Base-by-base conservation (phyloP, 37 sponge, comb jelly and placozoan genomes). In the Corticium candelabrum region DNA sequence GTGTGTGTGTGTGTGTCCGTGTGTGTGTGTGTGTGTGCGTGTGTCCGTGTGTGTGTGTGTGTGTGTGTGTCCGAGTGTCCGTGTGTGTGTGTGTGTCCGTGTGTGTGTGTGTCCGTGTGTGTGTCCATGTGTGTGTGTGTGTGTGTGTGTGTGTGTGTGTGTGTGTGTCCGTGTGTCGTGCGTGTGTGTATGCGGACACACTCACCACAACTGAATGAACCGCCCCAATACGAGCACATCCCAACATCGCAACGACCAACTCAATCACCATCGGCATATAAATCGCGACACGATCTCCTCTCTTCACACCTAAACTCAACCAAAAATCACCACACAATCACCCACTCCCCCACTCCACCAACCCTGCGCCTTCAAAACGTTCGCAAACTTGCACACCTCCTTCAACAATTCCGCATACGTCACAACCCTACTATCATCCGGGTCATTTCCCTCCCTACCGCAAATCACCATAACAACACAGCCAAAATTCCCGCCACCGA, bases 221-320 rank as follows among this genome's bases (percentile, higher is more conserved):
- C 68, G 96, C 96, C 78, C 96, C 96, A 37, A 95, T 88, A 1
- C 96, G 69, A n/a, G 96, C 90, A 89, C 96, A 95, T 62, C 90
- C 96, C 74, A 95, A 67, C 90, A 95, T 91, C 81, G 93, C 73
- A 35, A 92, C 86, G 27, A 85, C 84, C 29, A 84, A 78, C 56
- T 90, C 78, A 77, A 92, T 83, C 11, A 83, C 82, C 89, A 91
- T 91, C 15, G 96, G 89, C 87, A 95, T 85, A 67, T 95, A 95
- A 71, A 95, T 86, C 68, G 90, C 92, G 43, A 95, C 96, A 5
- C 92, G 74, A 67, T 95, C 96, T 56, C 96, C 96, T 40, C 90
- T 91, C 87, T 80, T 86, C 74, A 95, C 89, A 31, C 96, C 92
- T 43, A 43, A 5, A 43, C 56, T 27, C 35, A 15, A 27, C 5